Conservation (phyloP, 2,113 vertebrate genomes). For the Oceanites oceanicus region DNA sequence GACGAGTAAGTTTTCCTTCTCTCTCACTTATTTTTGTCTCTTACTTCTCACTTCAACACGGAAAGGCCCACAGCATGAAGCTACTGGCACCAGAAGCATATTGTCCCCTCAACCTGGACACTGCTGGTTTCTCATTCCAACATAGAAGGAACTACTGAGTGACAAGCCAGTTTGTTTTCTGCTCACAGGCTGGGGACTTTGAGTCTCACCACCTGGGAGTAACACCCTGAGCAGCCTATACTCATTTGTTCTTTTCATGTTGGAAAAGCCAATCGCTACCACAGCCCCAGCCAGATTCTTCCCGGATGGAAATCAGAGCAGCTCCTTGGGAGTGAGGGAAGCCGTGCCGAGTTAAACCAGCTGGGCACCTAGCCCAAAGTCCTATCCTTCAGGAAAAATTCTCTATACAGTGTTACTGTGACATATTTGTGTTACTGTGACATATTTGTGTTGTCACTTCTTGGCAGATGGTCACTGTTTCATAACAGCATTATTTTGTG, state of each 20-base stretch:
- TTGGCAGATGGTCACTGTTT: neutral
- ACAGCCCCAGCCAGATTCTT: neutral
- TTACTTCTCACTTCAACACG: neutral
- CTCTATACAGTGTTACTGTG: neutral
- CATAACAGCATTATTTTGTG: neutral
- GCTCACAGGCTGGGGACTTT: neutral
- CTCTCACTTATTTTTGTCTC: neutral
- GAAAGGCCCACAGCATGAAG: neutral
- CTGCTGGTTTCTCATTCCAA: neutral
- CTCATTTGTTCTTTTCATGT: neutral
- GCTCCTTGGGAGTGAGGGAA: neutral
- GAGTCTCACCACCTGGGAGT: fast-evolving
- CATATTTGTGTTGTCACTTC: neutral
- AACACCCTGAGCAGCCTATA: neutral
- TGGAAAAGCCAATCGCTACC: neutral
- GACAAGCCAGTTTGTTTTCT: neutral
- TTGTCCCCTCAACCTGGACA: neutral
- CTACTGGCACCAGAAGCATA: neutral
- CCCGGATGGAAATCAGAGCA: neutral
- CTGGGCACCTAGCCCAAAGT: neutral
- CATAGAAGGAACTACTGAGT: neutral
- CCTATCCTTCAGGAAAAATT: neutral
- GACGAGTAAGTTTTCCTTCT: neutral
- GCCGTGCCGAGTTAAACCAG: neutral
- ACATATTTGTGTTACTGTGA: neutral